A percentile compares a stretch with the other conserved stretches of the same genome.
phyloP scores from a whole-genome alignment of 2,888 invertebrate genomes.

The Eurytoma adleriae region DNA sequence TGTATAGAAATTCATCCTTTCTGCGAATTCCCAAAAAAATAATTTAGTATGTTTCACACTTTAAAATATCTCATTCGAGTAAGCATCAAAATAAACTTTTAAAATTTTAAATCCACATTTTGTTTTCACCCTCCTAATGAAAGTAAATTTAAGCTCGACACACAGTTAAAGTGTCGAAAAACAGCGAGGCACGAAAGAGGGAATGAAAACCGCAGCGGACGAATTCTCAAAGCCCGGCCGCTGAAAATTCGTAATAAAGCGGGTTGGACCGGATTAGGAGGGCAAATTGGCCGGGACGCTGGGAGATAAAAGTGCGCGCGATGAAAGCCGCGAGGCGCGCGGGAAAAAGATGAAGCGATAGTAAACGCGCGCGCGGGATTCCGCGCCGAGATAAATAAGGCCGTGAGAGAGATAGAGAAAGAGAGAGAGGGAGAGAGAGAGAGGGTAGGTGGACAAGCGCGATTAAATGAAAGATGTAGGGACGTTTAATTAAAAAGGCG shows the following conservation, averaged over 20 bases:
- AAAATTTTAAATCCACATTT: no score
- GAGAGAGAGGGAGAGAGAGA: constrained; percentile 33
- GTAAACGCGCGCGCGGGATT: constrained; percentile 18
- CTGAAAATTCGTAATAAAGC: no score
- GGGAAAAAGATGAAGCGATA: constrained; percentile 34
- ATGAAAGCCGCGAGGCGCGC: background rate
- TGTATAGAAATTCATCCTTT: no score
- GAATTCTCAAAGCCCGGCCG: background rate
- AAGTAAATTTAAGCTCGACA: background rate
- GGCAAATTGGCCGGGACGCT: background rate
- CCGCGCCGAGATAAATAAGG: constrained; percentile 21
- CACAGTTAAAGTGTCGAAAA: background rate
- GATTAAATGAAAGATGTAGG: constrained; percentile 19
- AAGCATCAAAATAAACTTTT: no score
- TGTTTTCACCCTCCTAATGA: background rate
- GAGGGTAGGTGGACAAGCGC: background rate
- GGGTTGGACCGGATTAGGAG: background rate
- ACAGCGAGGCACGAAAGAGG: background rate
- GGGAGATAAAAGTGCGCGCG: background rate
- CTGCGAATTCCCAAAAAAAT: no score
- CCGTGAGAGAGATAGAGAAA: background rate
- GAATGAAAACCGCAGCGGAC: background rate
- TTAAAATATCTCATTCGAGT: no score
- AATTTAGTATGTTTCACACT: no score
- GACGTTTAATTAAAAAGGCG: constrained; percentile 41